Percentiles rank a stretch among this genome's conserved stretches.
Conservation (phyloP, 2,113 vertebrate species). For the Toxotes chatareus region DNA sequence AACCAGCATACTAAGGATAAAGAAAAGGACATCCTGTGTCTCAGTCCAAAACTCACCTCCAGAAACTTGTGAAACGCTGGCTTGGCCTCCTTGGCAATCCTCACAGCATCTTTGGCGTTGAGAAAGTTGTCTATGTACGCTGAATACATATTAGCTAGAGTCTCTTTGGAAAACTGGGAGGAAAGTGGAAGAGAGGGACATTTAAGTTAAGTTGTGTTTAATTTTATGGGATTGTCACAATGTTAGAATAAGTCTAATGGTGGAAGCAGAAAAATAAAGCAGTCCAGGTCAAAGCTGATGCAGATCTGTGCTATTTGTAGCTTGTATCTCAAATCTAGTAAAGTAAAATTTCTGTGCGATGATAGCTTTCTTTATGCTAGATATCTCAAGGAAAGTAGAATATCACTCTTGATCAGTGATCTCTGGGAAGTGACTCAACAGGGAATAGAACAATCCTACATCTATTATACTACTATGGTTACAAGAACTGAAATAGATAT, state of each 20-base stretch:
- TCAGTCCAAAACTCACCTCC: slow-evolving; percentile 86
- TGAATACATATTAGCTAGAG: slow-evolving; percentile 95
- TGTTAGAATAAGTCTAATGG: neutral
- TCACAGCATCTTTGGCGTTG: slow-evolving; percentile 96
- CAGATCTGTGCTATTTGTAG: neutral
- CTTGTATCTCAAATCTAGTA: neutral
- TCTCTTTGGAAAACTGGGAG: slow-evolving; percentile 95
- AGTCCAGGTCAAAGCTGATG: too few species aligned
- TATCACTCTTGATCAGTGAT: too few species aligned
- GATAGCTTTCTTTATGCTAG: too few species aligned
- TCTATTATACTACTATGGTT: too few species aligned
- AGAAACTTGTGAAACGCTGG: slow-evolving; percentile 98
- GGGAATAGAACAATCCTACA: too few species aligned
- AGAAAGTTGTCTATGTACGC: slow-evolving; percentile 99
- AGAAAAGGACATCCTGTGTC: slow-evolving; percentile 21
- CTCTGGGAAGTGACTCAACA: too few species aligned
- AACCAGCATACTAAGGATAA: slow-evolving; percentile 2
- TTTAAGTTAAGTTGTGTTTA: neutral
- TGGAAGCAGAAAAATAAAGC: neutral
- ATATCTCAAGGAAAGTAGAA: too few species aligned
- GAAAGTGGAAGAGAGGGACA: neutral
- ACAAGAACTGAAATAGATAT: too few species aligned
- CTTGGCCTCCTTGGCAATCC: slow-evolving; percentile 95
- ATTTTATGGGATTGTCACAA: neutral
- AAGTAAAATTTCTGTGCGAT: neutral